Percentiles rank a stretch among this genome's conserved stretches.
These are phyloP conservation scores for Atlantisia rogersi DNA, from an alignment of 2,113 vertebrate species.

Conservation along the genomic window DNA sequence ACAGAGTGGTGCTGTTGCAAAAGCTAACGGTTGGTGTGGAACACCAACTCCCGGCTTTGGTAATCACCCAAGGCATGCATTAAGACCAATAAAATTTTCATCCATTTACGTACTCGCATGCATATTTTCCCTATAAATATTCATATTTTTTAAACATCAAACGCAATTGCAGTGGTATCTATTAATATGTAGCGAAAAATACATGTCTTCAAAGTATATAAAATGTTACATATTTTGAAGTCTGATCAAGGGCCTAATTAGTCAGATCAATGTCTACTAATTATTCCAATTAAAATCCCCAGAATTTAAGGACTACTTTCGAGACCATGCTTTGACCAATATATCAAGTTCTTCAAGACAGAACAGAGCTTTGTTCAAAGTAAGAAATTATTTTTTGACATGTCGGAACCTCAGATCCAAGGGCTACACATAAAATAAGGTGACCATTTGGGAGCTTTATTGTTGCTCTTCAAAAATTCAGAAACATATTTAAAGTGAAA, in stretches of 20 bases:
- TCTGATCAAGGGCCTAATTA: slow-evolving; percentile 27
- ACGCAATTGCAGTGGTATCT: background rate
- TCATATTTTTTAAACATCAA: background rate
- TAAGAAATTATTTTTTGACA: rapidly evolving
- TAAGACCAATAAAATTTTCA: background rate
- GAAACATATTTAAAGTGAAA: background rate
- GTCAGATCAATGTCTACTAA: slow-evolving; percentile 10
- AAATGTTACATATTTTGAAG: background rate
- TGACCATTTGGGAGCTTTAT: background rate
- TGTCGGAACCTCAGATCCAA: background rate
- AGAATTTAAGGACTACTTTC: background rate
- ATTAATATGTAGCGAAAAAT: background rate
- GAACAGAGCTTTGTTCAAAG: background rate
- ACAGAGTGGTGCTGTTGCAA: slow-evolving; percentile 82
- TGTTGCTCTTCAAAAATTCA: background rate
- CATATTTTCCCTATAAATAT: background rate
- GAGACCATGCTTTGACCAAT: background rate
- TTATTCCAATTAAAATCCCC: background rate
- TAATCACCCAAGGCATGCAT: background rate
- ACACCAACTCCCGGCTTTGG: background rate
- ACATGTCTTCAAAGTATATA: background rate
- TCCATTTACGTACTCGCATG: background rate
- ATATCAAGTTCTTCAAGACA: background rate
- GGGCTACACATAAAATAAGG: background rate
- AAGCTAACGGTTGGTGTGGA: slow-evolving; percentile 56